phyloP scores from a whole-genome alignment of 1,140 invertebrate genomes.

The Trichonephila clavipes region DNA sequence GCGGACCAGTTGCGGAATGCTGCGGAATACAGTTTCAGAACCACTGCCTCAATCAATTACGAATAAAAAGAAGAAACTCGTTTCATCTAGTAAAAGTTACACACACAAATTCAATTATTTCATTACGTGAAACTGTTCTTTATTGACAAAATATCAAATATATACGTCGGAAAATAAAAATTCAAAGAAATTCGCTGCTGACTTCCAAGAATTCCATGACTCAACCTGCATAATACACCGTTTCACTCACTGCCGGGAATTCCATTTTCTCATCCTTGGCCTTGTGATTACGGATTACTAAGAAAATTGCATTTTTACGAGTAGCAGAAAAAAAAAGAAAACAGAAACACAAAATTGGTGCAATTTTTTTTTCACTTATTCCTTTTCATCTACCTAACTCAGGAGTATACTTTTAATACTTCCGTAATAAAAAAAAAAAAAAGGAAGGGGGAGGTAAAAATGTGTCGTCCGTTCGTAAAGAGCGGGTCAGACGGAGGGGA shows the following conservation, averaged over 20 bases:
- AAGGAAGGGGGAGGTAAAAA: not conserved
- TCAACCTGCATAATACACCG: not conserved
- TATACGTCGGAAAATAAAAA: no score
- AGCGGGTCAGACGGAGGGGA: constrained; percentile 12
- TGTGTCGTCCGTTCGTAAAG: not conserved
- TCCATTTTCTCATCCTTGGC: not conserved
- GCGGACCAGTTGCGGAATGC: no score
- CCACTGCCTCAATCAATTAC: no score
- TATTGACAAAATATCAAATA: no score
- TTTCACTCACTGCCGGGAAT: not conserved
- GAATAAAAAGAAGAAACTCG: no score
- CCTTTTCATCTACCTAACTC: constrained; percentile 9
- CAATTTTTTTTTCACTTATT: not conserved
- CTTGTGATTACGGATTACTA: not conserved
- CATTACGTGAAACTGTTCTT: no score
- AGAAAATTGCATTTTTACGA: not conserved
- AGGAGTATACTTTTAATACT: constrained; percentile 12
- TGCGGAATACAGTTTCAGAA: no score
- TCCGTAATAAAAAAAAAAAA: not conserved
- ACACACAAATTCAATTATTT: no score
- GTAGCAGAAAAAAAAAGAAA: not conserved
- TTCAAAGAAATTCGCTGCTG: not conserved
- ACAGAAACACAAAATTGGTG: not conserved
- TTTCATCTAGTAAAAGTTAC: no score
- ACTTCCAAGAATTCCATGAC: not conserved